Evolutionary conservation across 2,797 vertebrate species (phyloP).

Genomic region (Cebuella pygmaea): DNA sequence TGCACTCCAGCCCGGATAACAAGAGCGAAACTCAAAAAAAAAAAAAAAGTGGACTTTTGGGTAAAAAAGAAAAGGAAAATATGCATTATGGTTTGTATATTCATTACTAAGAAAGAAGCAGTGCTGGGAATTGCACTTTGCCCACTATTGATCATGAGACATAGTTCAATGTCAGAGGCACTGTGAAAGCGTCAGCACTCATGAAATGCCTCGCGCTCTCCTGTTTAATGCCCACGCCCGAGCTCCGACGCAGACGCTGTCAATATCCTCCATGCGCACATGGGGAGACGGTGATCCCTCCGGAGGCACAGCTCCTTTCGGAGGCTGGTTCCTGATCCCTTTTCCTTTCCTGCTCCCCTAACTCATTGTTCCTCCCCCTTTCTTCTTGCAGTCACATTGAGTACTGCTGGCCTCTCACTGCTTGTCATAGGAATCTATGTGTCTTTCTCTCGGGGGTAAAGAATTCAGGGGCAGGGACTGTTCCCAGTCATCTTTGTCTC

Average conservation of each 20-base stretch:
- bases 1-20: too few relatives aligned
- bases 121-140: background rate
- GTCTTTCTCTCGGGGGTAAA: background rate
- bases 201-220: accelerated
- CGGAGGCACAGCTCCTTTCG: background rate
- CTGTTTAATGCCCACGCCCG: background rate
- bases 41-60: too few relatives aligned
- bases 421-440: background rate
- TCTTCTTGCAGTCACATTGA: background rate
- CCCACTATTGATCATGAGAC: accelerated
- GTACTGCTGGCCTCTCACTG: too few relatives aligned
- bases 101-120: background rate
- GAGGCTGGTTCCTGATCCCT: background rate
- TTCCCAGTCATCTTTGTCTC: background rate
- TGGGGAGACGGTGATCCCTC: background rate
- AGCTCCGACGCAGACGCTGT: accelerated
- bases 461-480: background rate
- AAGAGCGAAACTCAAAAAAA: too few relatives aligned
- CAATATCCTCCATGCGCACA: accelerated
- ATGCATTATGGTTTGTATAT: background rate
- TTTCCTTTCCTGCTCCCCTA: background rate
- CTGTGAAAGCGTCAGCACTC: accelerated
- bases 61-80: background rate
- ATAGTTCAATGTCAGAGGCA: background rate
- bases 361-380: background rate